phyloP scores from a whole-genome alignment of 53 echinoderm and acorn worm genomes.

The Crossaster papposus region DNA sequence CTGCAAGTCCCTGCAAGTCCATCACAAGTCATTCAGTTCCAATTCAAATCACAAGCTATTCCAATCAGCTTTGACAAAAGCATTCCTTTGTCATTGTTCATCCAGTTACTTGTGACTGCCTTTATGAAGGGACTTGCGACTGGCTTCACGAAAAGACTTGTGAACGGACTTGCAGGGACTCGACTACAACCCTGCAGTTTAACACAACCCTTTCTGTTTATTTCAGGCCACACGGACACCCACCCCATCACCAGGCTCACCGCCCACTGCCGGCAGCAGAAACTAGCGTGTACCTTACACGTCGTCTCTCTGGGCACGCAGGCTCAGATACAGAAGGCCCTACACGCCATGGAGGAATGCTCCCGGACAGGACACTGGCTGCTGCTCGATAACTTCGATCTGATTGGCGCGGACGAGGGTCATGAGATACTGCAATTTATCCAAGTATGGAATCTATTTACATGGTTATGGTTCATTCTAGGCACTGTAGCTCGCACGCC shows the following conservation, averaged over 20 bases:
- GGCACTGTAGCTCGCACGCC: too few species aligned
- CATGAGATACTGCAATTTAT: conserved; percentile 68
- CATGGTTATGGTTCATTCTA: too few species aligned
- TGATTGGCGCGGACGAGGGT: conserved; percentile 66
- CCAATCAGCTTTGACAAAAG: too few species aligned
- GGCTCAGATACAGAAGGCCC: conserved; percentile 62
- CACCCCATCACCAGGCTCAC: conserved; percentile 52
- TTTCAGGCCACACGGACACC: conserved; percentile 50
- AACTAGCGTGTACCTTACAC: conserved; percentile 57
- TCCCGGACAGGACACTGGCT: conserved; percentile 76
- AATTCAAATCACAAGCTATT: too few species aligned
- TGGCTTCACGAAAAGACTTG: too few species aligned
- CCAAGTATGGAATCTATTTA: conserved; percentile 71
- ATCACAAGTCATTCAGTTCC: too few species aligned
- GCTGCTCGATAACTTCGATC: conserved; percentile 80
- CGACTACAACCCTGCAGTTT: too few species aligned
- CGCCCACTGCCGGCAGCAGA: conserved; percentile 51
- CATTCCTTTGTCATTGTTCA: too few species aligned
- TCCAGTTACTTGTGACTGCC: too few species aligned
- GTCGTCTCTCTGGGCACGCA: conserved; percentile 77
- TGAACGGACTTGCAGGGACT: too few species aligned
- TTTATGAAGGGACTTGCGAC: too few species aligned
- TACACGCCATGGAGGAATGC: conserved; percentile 66
- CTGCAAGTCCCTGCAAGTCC: too few species aligned
- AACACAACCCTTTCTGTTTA: neutral